These are phyloP conservation scores for Tenthredo livida DNA, from an alignment of 2,888 invertebrate genomes.

Conservation along the genomic window DNA sequence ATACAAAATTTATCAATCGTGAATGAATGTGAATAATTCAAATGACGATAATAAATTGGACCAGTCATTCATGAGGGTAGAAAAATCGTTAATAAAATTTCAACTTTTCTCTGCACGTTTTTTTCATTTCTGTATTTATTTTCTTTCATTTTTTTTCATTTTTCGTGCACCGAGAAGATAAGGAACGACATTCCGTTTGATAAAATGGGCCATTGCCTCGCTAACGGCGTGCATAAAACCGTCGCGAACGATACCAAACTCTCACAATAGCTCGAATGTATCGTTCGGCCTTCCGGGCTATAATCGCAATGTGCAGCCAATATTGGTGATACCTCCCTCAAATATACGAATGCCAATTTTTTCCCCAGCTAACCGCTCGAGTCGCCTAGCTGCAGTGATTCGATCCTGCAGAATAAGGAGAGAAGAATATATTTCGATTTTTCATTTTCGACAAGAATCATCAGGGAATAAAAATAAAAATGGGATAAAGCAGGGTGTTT, in stretches of 20 bases:
- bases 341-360: slow-evolving; percentile 38
- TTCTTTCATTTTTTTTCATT: neutral
- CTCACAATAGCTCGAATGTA: slow-evolving; percentile 62
- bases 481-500: neutral
- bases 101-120: neutral
- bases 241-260: slow-evolving; percentile 64
- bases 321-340: slow-evolving; percentile 61
- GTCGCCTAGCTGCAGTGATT: neutral
- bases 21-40: neutral
- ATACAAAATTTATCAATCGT: neutral
- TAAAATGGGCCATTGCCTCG: slow-evolving; percentile 68
- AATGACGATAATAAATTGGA: neutral
- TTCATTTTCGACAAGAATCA: neutral
- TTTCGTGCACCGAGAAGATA: slow-evolving; percentile 60
- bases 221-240: slow-evolving; percentile 71
- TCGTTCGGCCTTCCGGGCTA: slow-evolving; percentile 67
- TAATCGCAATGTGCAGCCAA: slow-evolving; percentile 73
- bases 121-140: neutral
- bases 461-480: neutral
- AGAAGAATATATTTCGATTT: neutral
- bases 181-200: slow-evolving; percentile 63
- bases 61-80: neutral
- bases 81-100: neutral
- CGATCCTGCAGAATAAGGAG: neutral
- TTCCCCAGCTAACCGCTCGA: neutral